Base-by-base conservation (phyloP, 2,113 vertebrate genomes). In the Atlantisia rogersi region DNA sequence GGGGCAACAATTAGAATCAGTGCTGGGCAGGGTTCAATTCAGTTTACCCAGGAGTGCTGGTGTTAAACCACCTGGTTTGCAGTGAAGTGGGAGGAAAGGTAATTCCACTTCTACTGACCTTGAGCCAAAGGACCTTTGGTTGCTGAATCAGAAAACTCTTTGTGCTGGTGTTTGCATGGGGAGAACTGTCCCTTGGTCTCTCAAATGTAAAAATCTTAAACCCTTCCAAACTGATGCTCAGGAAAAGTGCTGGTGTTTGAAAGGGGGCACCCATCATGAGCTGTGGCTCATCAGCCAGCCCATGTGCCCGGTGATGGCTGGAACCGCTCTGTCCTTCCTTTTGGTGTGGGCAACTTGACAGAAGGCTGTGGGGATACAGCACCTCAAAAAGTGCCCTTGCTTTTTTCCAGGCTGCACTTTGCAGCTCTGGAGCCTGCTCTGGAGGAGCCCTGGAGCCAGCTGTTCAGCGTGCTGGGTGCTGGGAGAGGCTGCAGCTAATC, bases 401-500 rank as follows among this genome's bases (percentile, higher is more conserved):
- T 19, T 55, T 22, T 50, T 50, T 42, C 48, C 82, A 58, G 74
- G 12, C 48, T 37, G 15, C 67, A 4, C 44, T 63, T 19, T 64
- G 53, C 78, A 75, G 80, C 62, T 81, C 9, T 22, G 39, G 40
- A 3, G 11, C 9, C 73, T 48, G 56, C 32, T 53, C 40, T 32
- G 39, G 77, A 11, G 44, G 77, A 48, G 12, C 60, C 25, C 63
- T 67, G 89, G 55, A 44, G 69, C 77, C 95, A 96, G 95, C 94
- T 94, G 86, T 32, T 96, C 12, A 8, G 60, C 0, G 0, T 55
- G 76, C 35, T 37, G 53, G 14, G 80, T 3, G 0, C 53, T 52
- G 73, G 77, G 77, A 78, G 73, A 75, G 81, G 39, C 92, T 59
- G 64, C 73, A 94, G 88, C 77, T 65, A n/a, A 91, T 85, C 92